Conservation (phyloP, 2,888 invertebrate genomes). For the Acrocyrtus sp. region DNA sequence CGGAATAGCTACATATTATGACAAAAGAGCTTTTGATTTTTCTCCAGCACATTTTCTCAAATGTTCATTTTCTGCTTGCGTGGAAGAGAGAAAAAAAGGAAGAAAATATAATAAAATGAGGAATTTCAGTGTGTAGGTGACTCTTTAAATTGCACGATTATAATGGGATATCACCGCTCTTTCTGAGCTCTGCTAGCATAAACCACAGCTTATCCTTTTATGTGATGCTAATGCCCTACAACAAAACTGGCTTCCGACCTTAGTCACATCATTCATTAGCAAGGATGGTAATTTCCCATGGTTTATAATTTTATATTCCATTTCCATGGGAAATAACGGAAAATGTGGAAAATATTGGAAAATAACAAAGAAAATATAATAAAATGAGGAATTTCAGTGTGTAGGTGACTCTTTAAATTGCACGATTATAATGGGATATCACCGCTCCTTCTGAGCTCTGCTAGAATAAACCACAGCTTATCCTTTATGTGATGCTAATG, state of each 20-base stretch:
- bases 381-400: constrained; percentile 35
- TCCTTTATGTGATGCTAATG: not conserved
- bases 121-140: constrained; percentile 45
- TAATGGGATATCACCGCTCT: constrained; percentile 7
- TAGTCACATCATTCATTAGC: constrained; percentile 43
- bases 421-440: not conserved
- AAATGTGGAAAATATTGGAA: too few relatives aligned
- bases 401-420: constrained; percentile 12
- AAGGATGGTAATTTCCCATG: too few relatives aligned
- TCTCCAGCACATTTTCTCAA: constrained; percentile 24
- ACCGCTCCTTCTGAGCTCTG: not conserved
- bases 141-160: not conserved
- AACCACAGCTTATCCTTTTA: not conserved
- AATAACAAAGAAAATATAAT: constrained; percentile 16
- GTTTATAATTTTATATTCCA: too few relatives aligned
- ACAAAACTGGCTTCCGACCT: constrained; percentile 46
- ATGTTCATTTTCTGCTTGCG: constrained; percentile 18
- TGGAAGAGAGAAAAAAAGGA: not conserved
- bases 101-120: constrained; percentile 33
- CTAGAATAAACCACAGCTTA: not conserved
- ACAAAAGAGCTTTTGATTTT: constrained; percentile 18
- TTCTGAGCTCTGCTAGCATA: not conserved
- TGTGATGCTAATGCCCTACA: constrained; percentile 2
- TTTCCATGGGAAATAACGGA: not conserved
- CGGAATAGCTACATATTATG: too few relatives aligned